phyloP scores from a whole-genome alignment of 2,113 vertebrate species.

The Hydrolagus affinis region DNA sequence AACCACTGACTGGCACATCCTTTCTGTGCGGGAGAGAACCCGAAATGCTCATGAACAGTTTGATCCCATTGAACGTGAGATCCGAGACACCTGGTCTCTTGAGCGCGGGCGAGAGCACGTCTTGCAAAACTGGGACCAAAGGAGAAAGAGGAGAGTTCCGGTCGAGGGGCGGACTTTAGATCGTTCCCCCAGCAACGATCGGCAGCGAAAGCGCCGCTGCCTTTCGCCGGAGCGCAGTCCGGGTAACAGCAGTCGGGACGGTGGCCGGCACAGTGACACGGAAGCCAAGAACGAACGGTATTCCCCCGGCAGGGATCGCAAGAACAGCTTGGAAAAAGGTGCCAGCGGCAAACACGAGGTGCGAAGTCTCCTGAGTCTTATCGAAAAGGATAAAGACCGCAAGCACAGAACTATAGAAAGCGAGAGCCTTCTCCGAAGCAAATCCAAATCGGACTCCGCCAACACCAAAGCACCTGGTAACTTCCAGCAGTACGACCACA shows the following conservation, averaged over 20 bases:
- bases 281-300: constrained; percentile 73
- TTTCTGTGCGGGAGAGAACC: constrained; percentile 76
- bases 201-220: constrained; percentile 74
- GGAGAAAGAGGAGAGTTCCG: constrained; percentile 71
- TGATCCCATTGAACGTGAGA: constrained; percentile 78
- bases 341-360: constrained; percentile 64
- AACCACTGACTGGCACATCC: constrained; percentile 75
- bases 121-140: constrained; percentile 69
- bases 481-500: constrained; percentile 55
- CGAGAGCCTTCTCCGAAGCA: constrained; percentile 71
- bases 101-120: constrained; percentile 69
- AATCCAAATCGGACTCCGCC: constrained; percentile 50
- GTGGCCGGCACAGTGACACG: constrained; percentile 75
- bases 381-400: constrained; percentile 65
- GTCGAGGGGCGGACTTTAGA: constrained; percentile 83
- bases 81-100: constrained; percentile 84
- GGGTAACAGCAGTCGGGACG: constrained; percentile 71
- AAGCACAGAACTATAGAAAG: constrained; percentile 63
- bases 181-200: constrained; percentile 84
- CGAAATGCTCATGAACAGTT: constrained; percentile 76
- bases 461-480: constrained; percentile 56
- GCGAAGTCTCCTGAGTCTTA: constrained; percentile 50
- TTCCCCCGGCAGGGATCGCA: constrained; percentile 69
- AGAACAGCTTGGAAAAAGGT: constrained; percentile 68
- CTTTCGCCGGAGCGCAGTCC: constrained; percentile 81